These are phyloP conservation scores for Eulemur mongoz DNA, from an alignment of 2,797 vertebrate genomes.

Conservation along the genomic window DNA sequence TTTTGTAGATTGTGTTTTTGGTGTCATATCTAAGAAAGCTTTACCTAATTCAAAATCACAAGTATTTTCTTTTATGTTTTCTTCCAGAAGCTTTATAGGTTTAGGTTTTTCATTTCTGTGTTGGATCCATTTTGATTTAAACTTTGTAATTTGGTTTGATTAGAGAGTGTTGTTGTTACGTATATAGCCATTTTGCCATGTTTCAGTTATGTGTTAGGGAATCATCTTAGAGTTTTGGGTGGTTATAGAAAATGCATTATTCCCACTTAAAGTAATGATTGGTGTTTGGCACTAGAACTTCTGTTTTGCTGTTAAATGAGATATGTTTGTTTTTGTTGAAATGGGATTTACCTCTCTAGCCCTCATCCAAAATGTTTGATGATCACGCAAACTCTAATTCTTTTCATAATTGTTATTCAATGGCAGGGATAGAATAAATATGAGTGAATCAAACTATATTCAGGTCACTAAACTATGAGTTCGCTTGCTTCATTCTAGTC, in stretches of 20 bases:
- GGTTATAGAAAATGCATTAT: not conserved
- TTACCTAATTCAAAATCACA: constrained; percentile 19
- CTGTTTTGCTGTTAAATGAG: not conserved
- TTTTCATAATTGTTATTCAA: constrained; percentile 25
- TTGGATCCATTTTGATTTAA: constrained; percentile 12
- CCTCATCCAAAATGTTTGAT: not conserved
- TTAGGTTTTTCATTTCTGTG: constrained; percentile 1
- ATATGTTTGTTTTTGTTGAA: constrained; percentile 5
- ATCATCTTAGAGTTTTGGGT: not conserved
- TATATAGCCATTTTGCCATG: not conserved
- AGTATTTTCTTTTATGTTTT: constrained; percentile 12
- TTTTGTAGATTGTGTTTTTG: not conserved
- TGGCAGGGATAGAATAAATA: not conserved
- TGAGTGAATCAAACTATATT: constrained; percentile 34
- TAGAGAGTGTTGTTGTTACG: not conserved
- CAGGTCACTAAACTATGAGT: not conserved
- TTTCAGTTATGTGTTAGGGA: constrained; percentile 30
- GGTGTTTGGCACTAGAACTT: not conserved
- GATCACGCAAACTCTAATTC: not conserved
- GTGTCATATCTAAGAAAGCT: not conserved
- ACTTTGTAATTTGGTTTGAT: not conserved
- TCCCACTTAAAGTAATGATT: not conserved
- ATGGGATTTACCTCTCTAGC: not conserved
- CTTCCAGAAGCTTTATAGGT: not conserved
- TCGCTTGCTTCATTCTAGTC: not conserved